Base-by-base conservation (phyloP, 2,888 invertebrate genomes). In the Leptopterna dolabrata region DNA sequence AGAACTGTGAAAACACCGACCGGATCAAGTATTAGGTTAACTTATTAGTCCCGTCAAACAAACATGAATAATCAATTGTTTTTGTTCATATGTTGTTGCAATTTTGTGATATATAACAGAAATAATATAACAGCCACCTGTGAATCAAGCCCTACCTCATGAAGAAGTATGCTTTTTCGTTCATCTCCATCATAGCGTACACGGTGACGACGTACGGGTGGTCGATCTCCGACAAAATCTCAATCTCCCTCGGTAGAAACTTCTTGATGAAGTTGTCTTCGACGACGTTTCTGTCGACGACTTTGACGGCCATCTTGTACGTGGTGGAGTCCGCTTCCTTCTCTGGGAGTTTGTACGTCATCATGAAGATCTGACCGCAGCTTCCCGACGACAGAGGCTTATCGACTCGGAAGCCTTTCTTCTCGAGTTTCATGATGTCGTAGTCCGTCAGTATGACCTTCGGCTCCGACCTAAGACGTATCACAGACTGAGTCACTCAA, bases 221-320 rank as follows among this genome's bases (percentile, higher is more conserved):
- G 51, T 87, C 83, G 43, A 89, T 76, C 19, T 86, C 81, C 0
- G 88, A 63, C 63, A 89, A 63, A 55, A 89, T 88, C 41, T 87
- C 83, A 16, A 89, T 86, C 63, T 89, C 89, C 36, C 89, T 87
- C 19, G 89, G 89, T 24, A 89, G 63, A 45, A 89, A 89, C 47
- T 88, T 88, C 73, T 76, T 88, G 47, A 89, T 73, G 80, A 89
- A 88, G 47, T 89, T 89, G 11, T 88, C 88, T 29, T 88, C 89
- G 2, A 87, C 87, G 43, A 82, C 76, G 47, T 80, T 80, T 82
- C 86, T 88, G 78, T 89, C 89, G 27, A 89, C 88, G 11, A 89
- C 89, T 55, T 89, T 89, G 87, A 88, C 88, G 30, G 89, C 89
- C 88, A 89, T 88, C 36, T 78, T 88, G n/a, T 87, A 83, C 24